Evolutionary conservation across 2,888 invertebrate species (phyloP).

Genomic region (Phalera bucephala): DNA sequence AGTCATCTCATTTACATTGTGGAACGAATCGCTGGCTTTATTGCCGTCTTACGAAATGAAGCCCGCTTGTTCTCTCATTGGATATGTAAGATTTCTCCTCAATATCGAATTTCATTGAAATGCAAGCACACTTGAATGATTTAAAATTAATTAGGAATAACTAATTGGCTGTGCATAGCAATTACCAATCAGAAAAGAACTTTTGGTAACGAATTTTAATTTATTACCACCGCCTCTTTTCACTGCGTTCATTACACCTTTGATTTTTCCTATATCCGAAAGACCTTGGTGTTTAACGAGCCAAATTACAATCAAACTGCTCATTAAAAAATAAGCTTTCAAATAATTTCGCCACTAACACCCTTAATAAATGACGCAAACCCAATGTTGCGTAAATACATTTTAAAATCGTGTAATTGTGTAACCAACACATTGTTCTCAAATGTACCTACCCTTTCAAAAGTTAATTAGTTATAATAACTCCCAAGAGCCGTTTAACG

Average conservation of each 20-base stretch:
- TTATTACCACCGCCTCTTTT: too few species aligned
- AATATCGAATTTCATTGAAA: not conserved
- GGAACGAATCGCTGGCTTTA: conserved; percentile 1
- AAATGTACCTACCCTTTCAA: conserved; percentile 24
- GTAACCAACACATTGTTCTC: conserved; percentile 22
- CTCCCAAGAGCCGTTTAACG: conserved; percentile 32
- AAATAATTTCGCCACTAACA: conserved; percentile 20
- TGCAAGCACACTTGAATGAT: conserved; percentile 9
- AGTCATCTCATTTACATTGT: conserved; percentile 11
- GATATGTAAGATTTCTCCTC: not conserved
- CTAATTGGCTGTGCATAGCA: too few species aligned
- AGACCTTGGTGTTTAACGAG: conserved; percentile 20
- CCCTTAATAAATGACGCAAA: conserved; percentile 18
- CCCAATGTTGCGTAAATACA: conserved; percentile 12
- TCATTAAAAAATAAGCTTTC: conserved; percentile 29
- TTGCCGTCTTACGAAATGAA: not conserved
- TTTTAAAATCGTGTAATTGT: conserved; percentile 23
- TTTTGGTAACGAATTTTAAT: too few species aligned
- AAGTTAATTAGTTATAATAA: conserved; percentile 36
- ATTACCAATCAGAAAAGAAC: too few species aligned
- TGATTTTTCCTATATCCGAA: conserved; percentile 22
- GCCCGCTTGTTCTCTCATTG: not conserved
- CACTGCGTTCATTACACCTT: too few species aligned
- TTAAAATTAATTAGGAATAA: too few species aligned
- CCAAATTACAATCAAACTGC: conserved; percentile 14